Conservation (phyloP, 2,888 invertebrate species). For the Bellardia pandia region DNA sequence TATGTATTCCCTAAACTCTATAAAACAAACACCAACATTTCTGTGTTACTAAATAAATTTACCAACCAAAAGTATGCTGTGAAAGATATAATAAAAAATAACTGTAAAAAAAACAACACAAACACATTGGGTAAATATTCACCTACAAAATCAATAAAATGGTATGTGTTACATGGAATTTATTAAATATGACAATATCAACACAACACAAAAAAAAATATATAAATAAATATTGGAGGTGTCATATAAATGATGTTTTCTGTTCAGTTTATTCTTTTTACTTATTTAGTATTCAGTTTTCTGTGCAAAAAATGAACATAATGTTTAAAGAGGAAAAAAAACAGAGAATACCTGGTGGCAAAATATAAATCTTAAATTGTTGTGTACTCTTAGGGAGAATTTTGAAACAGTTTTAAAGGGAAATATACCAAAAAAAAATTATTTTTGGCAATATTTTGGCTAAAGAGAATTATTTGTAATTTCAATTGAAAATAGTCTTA, state of each 20-base stretch:
- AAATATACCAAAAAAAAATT: neutral
- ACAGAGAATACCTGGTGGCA: neutral
- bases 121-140: constrained; percentile 61
- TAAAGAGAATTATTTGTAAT: neutral
- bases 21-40: neutral
- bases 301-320: neutral
- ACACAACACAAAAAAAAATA: constrained; percentile 17
- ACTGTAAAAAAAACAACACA: neutral
- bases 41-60: neutral
- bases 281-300: neutral
- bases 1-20: neutral
- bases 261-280: constrained; percentile 1
- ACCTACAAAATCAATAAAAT: constrained; percentile 68
- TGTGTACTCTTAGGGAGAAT: neutral
- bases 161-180: constrained; percentile 61
- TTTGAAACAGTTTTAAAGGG: neutral
- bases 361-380: neutral
- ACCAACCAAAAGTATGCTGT: constrained; percentile 21
- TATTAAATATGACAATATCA: constrained; percentile 52
- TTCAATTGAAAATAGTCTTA: neutral
- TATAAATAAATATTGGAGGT: constrained; percentile 6
- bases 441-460: neutral
- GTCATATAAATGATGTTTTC: constrained; percentile 22
- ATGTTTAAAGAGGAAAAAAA: constrained; percentile 1
- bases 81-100: neutral